Percentiles rank a stretch among this genome's conserved stretches.
These are phyloP conservation scores for Uropsilus gracilis DNA, from an alignment of 2,113 vertebrate species.

Conservation along the genomic window DNA sequence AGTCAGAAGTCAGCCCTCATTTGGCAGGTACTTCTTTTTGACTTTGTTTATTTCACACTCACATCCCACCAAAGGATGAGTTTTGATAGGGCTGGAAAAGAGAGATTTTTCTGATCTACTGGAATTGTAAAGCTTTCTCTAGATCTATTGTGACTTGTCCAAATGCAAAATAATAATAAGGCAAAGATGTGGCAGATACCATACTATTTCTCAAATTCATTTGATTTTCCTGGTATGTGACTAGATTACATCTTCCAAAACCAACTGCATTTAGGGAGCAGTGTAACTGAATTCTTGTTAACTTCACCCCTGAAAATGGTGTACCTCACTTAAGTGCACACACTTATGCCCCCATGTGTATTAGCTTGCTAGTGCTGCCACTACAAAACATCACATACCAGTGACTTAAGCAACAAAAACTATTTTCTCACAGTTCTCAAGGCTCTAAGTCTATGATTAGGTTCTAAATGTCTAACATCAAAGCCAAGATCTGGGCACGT, in stretches of 20 bases:
- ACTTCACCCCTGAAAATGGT: conserved; percentile 35
- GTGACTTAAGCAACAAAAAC: not conserved
- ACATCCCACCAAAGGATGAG: not conserved
- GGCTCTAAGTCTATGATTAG: no score
- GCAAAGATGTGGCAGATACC: not conserved
- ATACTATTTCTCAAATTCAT: not conserved
- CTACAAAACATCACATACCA: not conserved
- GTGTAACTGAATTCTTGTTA: conserved; percentile 14
- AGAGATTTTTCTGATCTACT: not conserved
- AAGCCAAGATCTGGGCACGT: not conserved
- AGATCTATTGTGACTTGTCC: not conserved
- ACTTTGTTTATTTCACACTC: not conserved
- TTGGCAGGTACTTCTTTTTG: not conserved
- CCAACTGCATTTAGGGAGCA: not conserved
- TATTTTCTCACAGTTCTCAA: not conserved
- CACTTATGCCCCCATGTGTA: not conserved
- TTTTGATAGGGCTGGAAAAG: not conserved
- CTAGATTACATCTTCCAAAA: not conserved
- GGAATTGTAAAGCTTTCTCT: not conserved
- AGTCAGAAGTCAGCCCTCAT: not conserved
- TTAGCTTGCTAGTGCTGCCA: not conserved
- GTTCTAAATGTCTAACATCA: not conserved
- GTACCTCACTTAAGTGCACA: not conserved
- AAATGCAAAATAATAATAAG: not conserved
- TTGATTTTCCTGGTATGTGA: not conserved